phyloP scores from a whole-genome alignment of 2,113 vertebrate species.

The Coracopsis vasa region DNA sequence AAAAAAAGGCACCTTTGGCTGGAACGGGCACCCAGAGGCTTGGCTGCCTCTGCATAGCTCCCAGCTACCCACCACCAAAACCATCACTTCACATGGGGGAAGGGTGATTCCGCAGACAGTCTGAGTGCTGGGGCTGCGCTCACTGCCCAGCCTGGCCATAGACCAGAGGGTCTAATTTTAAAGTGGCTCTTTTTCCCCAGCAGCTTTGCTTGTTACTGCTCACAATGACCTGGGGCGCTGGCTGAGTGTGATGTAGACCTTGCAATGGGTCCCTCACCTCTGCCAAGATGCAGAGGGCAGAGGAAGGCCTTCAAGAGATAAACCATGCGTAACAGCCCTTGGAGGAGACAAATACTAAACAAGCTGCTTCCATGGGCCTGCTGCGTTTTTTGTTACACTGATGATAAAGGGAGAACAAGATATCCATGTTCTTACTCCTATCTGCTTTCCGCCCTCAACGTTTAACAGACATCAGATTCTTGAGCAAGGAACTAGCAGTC shows the following conservation, averaged over 20 bases:
- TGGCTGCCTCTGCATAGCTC: background rate
- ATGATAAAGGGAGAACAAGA: background rate
- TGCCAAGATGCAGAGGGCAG: background rate
- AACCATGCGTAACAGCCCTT: background rate
- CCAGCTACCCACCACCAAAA: background rate
- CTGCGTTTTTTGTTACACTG: background rate
- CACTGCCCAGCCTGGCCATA: background rate
- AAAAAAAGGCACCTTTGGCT: background rate
- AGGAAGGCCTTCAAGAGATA: background rate
- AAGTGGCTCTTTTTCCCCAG: background rate
- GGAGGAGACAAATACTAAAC: background rate
- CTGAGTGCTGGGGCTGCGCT: background rate
- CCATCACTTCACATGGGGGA: background rate
- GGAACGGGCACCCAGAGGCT: rapidly evolving
- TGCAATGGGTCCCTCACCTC: background rate
- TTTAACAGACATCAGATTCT: background rate
- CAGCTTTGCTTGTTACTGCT: background rate
- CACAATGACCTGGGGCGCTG: rapidly evolving
- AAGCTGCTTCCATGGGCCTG: background rate
- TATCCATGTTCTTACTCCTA: background rate
- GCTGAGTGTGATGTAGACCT: background rate
- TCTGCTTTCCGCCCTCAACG: background rate
- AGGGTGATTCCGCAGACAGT: background rate
- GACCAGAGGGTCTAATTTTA: background rate
- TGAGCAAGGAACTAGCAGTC: background rate